These are phyloP conservation scores for Erythrolamprus reginae DNA, from an alignment of 2,113 vertebrate species.

Conservation along the genomic window DNA sequence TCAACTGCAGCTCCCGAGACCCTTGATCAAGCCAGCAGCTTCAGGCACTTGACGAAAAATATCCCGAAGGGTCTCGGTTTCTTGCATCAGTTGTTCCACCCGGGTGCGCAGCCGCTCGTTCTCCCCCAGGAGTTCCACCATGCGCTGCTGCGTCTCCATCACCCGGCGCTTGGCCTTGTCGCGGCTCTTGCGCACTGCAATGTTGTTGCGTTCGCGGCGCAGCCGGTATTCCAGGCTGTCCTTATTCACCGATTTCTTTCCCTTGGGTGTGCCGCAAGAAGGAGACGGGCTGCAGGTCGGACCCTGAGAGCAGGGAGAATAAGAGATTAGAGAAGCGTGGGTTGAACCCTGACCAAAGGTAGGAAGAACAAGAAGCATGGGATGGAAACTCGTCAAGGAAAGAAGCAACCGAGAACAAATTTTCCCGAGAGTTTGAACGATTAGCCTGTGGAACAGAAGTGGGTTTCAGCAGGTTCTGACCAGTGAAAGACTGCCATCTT, in stretches of 20 bases:
- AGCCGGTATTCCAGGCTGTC: constrained; percentile 83
- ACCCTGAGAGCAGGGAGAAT: constrained; percentile 6
- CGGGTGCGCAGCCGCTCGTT: constrained; percentile 81
- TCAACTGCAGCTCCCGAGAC: constrained; percentile 60
- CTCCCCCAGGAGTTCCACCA: constrained; percentile 82
- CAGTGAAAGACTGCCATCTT: no score
- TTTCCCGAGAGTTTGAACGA: neutral
- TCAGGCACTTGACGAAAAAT: constrained; percentile 83
- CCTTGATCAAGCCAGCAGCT: constrained; percentile 60
- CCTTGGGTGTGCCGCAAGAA: constrained; percentile 49
- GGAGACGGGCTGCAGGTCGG: constrained; percentile 60
- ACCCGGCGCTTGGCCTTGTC: constrained; percentile 87
- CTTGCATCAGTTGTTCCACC: constrained; percentile 81
- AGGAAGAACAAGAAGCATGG: neutral
- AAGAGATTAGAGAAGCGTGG: no score
- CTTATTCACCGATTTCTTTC: constrained; percentile 80
- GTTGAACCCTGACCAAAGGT: neutral
- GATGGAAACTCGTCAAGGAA: neutral
- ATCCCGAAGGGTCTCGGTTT: constrained; percentile 83
- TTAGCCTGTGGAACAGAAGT: neutral
- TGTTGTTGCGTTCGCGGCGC: constrained; percentile 84
- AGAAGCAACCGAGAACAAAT: neutral
- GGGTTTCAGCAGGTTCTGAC: no score
- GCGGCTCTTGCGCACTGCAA: constrained; percentile 86
- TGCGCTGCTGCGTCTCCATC: constrained; percentile 83